Evolutionary conservation across 2,113 vertebrate genomes (phyloP).

Genomic region (Thalassarche chlororhynchos): DNA sequence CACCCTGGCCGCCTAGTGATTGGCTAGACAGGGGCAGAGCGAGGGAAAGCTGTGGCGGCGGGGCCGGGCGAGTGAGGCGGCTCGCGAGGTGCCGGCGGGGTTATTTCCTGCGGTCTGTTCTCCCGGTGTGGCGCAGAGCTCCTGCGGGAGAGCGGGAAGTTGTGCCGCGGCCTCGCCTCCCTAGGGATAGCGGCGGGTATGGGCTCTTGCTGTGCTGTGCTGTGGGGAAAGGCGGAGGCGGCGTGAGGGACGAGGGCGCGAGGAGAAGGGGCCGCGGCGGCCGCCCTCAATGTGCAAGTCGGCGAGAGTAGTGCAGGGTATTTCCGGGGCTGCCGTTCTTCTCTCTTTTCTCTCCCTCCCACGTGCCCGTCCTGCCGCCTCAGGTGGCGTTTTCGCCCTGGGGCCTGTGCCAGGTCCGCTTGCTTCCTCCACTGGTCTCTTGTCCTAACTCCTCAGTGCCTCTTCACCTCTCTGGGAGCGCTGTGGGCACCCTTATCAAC

Average conservation of each 20-base stretch:
- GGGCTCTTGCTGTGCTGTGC: background rate
- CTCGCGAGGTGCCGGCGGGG: accelerated
- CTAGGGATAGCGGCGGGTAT: background rate
- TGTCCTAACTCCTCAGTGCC: background rate
- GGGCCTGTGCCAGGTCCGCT: accelerated
- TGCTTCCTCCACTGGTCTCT: accelerated
- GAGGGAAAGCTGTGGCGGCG: background rate
- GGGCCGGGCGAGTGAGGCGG: background rate
- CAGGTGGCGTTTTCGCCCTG: accelerated
- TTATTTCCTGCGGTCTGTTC: accelerated
- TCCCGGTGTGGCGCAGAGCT: no score
- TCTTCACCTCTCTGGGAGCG: background rate
- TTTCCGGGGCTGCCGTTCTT: accelerated
- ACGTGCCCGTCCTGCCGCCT: accelerated
- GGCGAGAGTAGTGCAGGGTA: background rate
- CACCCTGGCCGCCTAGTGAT: background rate
- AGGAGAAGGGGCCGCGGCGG: background rate
- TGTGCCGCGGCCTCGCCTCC: background rate
- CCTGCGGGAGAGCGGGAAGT: accelerated
- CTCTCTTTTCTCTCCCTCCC: accelerated
- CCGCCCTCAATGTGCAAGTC: background rate
- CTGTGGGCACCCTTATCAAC: background rate
- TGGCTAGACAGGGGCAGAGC: background rate
- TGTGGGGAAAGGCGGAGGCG: background rate
- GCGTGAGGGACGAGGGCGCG: background rate